phyloP scores from a whole-genome alignment of 1,140 invertebrate genomes.

The Gerris buenoi region DNA sequence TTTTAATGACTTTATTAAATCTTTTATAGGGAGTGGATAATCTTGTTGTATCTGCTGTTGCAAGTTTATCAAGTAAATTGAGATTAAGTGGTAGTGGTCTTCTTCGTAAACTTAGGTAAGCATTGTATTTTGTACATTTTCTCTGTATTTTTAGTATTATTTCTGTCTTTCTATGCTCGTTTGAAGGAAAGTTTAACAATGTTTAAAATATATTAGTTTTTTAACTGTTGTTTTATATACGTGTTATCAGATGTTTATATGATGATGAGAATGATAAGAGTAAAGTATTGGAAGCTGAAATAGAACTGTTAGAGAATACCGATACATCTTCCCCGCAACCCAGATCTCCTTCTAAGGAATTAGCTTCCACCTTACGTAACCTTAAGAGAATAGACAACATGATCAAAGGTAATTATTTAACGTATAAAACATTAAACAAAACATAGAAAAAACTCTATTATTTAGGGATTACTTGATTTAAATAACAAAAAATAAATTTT shows the following conservation, averaged over 20 bases:
- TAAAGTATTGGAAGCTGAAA: slow-evolving; percentile 25
- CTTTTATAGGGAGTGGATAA: slow-evolving; percentile 34
- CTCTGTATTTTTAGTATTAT: too few species aligned
- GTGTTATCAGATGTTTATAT: slow-evolving; percentile 26
- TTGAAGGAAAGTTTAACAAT: too few species aligned
- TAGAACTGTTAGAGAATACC: slow-evolving; percentile 30
- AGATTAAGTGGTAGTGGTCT: slow-evolving; percentile 33
- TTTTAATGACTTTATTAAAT: too few species aligned
- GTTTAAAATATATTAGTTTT: not conserved
- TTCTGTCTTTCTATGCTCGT: too few species aligned
- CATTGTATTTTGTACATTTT: not conserved
- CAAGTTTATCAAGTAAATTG: slow-evolving; percentile 40
- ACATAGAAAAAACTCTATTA: not conserved
- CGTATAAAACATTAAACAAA: slow-evolving; percentile 4
- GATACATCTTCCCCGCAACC: slow-evolving; percentile 22
- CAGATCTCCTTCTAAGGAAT: slow-evolving; percentile 32
- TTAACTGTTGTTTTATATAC: slow-evolving; percentile 6
- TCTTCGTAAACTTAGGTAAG: slow-evolving; percentile 36
- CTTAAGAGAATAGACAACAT: slow-evolving; percentile 42
- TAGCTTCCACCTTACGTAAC: slow-evolving; percentile 41
- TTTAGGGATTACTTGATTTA: not conserved
- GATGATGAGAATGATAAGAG: slow-evolving; percentile 28
- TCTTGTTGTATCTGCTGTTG: slow-evolving; percentile 41
- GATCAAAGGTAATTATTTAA: slow-evolving; percentile 34
- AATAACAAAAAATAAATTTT: not conserved